A percentile compares a stretch with the other conserved stretches of the same genome.
Conservation (phyloP, 1,140 invertebrate species). For the Drosophila biarmipes region DNA sequence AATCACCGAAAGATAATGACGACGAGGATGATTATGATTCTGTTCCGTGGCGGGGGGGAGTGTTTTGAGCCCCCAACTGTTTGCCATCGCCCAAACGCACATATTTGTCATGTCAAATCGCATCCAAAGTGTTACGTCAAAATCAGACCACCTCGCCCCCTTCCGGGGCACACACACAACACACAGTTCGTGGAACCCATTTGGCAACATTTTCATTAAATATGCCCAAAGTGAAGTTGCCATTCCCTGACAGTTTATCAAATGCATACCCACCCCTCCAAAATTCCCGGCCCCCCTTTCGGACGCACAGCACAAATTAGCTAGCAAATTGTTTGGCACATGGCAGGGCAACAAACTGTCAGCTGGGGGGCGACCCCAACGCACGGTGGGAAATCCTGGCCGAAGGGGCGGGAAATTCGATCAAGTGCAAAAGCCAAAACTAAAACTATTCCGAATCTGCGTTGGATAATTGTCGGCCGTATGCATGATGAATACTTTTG, state of each 20-base stretch:
- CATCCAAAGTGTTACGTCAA: slow-evolving; percentile 81
- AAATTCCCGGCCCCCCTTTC: background rate
- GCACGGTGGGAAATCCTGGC: background rate
- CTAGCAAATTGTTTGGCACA: slow-evolving; percentile 76
- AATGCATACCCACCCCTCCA: slow-evolving; percentile 58
- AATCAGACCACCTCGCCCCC: slow-evolving; percentile 53
- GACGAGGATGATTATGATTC: slow-evolving; percentile 52
- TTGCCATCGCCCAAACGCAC: slow-evolving; percentile 71
- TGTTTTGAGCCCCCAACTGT: slow-evolving; percentile 9
- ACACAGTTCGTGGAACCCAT: slow-evolving; percentile 44
- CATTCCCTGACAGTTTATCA: slow-evolving; percentile 82
- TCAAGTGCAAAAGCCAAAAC: slow-evolving; percentile 53
- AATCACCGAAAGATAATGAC: slow-evolving; percentile 56
- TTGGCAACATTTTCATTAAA: slow-evolving; percentile 83
- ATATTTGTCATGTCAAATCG: slow-evolving; percentile 84
- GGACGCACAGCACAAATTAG: slow-evolving; percentile 73
- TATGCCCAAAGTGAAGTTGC: slow-evolving; percentile 82
- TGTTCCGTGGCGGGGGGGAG: background rate
- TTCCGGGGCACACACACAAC: background rate
- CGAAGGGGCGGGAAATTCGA: slow-evolving; percentile 17
- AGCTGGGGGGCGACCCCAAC: background rate
- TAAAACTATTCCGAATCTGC: slow-evolving; percentile 50
- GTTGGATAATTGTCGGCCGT: slow-evolving; percentile 28
- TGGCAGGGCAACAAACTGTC: slow-evolving; percentile 50
- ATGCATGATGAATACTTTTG: slow-evolving; percentile 43